These are phyloP conservation scores for Trichonephila clavipes DNA, from an alignment of 1,140 invertebrate species.

Conservation along the genomic window DNA sequence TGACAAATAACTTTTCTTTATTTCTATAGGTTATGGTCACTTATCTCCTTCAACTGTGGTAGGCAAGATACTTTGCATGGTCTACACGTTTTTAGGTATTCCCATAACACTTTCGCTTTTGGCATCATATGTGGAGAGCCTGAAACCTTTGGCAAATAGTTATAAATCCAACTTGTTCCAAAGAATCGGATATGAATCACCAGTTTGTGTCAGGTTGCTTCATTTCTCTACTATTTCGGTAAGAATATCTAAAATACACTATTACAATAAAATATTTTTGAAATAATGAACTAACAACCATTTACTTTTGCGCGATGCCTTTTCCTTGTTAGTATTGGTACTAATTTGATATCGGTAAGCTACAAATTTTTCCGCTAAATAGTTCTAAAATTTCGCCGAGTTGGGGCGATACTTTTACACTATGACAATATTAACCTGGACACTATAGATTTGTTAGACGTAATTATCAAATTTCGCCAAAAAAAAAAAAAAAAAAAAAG, in stretches of 20 bases:
- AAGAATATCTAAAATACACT: not conserved
- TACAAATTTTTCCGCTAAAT: no score
- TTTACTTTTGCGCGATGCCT: no score
- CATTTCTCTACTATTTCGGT: slow-evolving; percentile 37
- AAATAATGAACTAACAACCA: no score
- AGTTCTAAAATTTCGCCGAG: no score
- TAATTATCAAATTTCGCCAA: no score
- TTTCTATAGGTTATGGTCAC: slow-evolving; percentile 69
- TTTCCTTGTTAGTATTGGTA: no score
- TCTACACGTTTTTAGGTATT: slow-evolving; percentile 20
- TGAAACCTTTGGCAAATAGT: not conserved
- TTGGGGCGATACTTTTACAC: no score
- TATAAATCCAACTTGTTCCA: slow-evolving; percentile 43
- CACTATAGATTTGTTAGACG: no score
- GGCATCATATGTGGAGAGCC: not conserved
- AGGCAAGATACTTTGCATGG: slow-evolving; percentile 27
- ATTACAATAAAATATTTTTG: no score
- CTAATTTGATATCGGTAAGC: no score
- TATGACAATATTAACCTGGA: no score
- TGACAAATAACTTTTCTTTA: not conserved
- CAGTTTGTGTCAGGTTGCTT: not conserved
- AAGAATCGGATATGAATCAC: not conserved
- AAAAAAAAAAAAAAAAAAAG: no score
- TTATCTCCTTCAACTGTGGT: not conserved
- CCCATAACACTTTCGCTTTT: not conserved